Percentiles rank a stretch among this genome's conserved stretches.
These are phyloP conservation scores for Chauna torquata DNA, from an alignment of 2,113 vertebrate genomes.

Conservation along the genomic window DNA sequence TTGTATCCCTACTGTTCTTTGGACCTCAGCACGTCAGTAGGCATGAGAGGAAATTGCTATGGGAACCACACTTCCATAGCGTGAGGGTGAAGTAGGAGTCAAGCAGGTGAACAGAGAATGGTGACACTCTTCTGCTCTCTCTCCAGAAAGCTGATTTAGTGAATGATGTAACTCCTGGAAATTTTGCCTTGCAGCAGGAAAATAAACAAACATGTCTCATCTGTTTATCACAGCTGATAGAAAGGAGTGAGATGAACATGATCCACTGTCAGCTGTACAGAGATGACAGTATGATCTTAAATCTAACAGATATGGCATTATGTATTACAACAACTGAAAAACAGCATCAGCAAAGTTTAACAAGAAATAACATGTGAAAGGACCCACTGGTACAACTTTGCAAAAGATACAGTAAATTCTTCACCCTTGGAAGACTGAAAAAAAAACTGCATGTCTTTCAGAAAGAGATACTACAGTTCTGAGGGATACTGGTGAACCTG, in stretches of 20 bases:
- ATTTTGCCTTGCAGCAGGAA: not conserved
- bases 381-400: not conserved
- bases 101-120: not conserved
- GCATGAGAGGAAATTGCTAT: not conserved
- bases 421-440: not conserved
- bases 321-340: not conserved
- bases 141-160: not conserved
- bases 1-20: not conserved
- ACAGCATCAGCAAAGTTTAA: not conserved
- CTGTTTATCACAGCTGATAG: not conserved
- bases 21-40: not conserved
- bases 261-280: not conserved
- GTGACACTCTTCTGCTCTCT: not conserved
- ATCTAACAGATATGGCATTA: not conserved
- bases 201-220: not conserved
- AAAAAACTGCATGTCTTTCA: not conserved
- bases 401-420: not conserved
- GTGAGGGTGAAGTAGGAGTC: not conserved
- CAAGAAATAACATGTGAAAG: not conserved
- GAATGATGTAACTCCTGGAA: not conserved
- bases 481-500: not conserved
- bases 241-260: not conserved
- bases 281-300: not conserved
- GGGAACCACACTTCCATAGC: not conserved
- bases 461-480: not conserved